A percentile compares a stretch with the other conserved stretches of the same genome.
Evolutionary conservation across 1,140 invertebrate genomes (phyloP).

Genomic region (Colletes gigas): DNA sequence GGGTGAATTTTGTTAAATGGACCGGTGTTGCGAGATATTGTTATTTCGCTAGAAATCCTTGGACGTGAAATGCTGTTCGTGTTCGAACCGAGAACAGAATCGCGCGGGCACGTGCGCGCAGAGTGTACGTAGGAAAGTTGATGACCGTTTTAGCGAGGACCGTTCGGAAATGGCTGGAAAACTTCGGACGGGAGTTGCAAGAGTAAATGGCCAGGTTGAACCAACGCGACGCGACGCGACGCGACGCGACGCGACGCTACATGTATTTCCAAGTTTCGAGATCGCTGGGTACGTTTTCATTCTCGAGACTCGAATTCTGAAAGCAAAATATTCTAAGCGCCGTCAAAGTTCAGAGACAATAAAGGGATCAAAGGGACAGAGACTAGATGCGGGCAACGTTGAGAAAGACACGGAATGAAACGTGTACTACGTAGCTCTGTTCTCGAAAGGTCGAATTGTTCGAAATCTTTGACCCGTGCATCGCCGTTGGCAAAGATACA

Average conservation of each 20-base stretch:
- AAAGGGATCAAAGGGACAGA: conserved; percentile 40
- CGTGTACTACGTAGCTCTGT: not conserved
- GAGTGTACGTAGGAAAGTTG: conserved; percentile 24
- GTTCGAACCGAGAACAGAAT: not conserved
- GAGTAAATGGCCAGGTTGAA: conserved; percentile 40
- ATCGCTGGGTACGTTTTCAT: conserved; percentile 51
- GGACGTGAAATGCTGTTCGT: not conserved
- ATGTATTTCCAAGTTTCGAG: conserved; percentile 49
- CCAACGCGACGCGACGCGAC: no score
- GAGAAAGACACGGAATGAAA: conserved; percentile 35
- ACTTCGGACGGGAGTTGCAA: conserved; percentile 28
- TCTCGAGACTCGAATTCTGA: conserved; percentile 42
- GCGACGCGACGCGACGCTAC: conserved; percentile 37
- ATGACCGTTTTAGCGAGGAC: conserved; percentile 24
- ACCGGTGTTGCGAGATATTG: not conserved
- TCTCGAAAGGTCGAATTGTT: conserved; percentile 27
- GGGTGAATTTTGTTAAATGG: conserved; percentile 20
- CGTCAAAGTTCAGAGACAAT: conserved; percentile 50
- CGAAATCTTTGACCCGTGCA: conserved; percentile 28
- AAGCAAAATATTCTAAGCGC: conserved; percentile 45
- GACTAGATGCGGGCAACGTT: not conserved
- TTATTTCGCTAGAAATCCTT: not conserved
- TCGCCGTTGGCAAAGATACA: conserved; percentile 1
- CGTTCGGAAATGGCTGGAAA: conserved; percentile 53
- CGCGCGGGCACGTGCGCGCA: conserved; percentile 10